Base-by-base conservation (phyloP, 2,113 vertebrate genomes). In the Gadus macrocephalus region DNA sequence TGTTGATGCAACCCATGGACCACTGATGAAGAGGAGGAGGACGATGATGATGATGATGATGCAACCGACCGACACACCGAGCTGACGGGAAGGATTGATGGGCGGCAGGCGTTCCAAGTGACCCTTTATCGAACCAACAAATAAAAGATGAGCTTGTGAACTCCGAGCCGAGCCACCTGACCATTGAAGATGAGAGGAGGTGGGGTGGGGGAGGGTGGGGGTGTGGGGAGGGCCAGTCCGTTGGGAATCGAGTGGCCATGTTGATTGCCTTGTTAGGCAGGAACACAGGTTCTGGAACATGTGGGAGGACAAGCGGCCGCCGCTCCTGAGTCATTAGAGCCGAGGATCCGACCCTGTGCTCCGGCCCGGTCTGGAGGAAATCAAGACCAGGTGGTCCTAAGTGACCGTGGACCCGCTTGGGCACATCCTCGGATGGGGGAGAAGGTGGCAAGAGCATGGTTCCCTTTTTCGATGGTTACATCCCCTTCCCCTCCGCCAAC, bases 341-440 rank as follows among this genome's bases (percentile, higher is more conserved):
- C 76, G 55, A 67, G 78, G 77, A 82, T 78, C 70, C 79, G 81
- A 82, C 71, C 70, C 85, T 90, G 90, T 90, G 89, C 86, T 86
- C 69, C 56, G 63, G 63, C 77, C 78, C 77, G 64, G 78, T 81
- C 84, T 78, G 49, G 79, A 81, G 87, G 86, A 88, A 91, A 91
- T 92, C 89, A 90, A 85, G 81, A 77, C 85, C 82, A 78, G 82
- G 79, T 82, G 79, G 79, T 80, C 85, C 78, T 90, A 91, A 91
- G 85, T 91, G 88, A 89, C 77, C 61, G 62, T 85, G 84, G 77
- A 73, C 83, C 77, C 77, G 58, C 73, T 85, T 83, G 73, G 86
- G 87, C 90, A 92, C 87, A 90, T 78, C 84, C 69, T 62, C 67
- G 72, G 73, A n/a, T 73, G 77, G 31, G 31, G 31, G 74, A 86